Evolutionary conservation across 2,888 invertebrate genomes (phyloP).

Genomic region (Tinea trinotella): DNA sequence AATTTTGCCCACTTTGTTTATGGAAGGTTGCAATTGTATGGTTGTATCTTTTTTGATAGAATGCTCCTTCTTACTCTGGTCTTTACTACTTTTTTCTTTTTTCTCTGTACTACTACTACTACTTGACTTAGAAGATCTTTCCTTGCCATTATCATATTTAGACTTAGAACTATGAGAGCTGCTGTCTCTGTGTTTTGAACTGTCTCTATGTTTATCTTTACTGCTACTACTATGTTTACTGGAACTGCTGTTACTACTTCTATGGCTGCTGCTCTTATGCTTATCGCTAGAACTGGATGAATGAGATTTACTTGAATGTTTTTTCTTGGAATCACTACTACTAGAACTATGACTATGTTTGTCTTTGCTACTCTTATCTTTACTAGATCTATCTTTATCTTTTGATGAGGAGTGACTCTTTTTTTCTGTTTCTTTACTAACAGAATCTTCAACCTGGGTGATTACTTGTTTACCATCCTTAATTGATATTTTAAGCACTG

Average conservation of each 20-base stretch:
- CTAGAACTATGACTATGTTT: constrained; percentile 44
- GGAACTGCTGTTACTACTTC: constrained; percentile 45
- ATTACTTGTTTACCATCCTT: constrained; percentile 82
- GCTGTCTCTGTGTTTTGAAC: constrained; percentile 35
- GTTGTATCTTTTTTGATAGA: constrained; percentile 24
- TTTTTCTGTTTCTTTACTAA: constrained; percentile 41
- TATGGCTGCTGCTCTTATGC: constrained; percentile 45
- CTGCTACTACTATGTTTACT: constrained; percentile 49
- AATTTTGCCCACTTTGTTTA: constrained; percentile 84
- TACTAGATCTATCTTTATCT: constrained; percentile 35
- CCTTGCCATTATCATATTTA: constrained; percentile 49
- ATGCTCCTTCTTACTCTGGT: constrained; percentile 23
- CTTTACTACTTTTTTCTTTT: constrained; percentile 30
- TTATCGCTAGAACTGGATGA: constrained; percentile 48
- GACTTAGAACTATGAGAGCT: constrained; percentile 48
- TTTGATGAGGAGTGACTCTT: constrained; percentile 37
- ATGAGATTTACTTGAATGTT: constrained; percentile 54
- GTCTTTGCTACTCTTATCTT: constrained; percentile 42
- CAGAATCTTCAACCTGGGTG: constrained; percentile 68
- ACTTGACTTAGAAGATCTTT: constrained; percentile 36
- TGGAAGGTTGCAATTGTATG: constrained; percentile 61
- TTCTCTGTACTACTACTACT: constrained; percentile 20
- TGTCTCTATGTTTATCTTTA: constrained; percentile 47
- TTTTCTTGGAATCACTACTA: constrained; percentile 40
- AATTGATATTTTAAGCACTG: constrained; percentile 75